phyloP scores from a whole-genome alignment of 1,140 invertebrate genomes.

The Rhyzopertha dominica region DNA sequence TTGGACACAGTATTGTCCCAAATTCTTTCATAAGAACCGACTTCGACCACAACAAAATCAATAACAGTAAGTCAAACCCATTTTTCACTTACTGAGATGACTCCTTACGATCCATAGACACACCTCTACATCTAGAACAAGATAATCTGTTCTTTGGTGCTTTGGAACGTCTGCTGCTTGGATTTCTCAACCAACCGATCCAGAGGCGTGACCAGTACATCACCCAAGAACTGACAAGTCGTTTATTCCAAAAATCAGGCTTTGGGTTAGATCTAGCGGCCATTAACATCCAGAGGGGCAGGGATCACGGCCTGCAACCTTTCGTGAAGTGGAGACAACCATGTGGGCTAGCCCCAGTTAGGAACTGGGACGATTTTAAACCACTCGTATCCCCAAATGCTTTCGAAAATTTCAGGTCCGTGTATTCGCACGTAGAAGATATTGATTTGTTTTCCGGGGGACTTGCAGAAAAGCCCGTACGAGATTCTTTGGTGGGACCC shows the following conservation, averaged over 20 bases:
- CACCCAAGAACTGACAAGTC: constrained; percentile 76
- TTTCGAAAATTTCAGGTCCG: constrained; percentile 56
- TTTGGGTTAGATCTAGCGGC: constrained; percentile 87
- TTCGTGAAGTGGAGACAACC: constrained; percentile 78
- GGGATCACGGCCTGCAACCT: constrained; percentile 84
- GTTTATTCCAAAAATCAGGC: constrained; percentile 72
- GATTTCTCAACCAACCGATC: constrained; percentile 69
- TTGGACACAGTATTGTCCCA: constrained; percentile 91
- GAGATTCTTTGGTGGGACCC: constrained; percentile 84
- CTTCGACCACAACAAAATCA: constrained; percentile 56
- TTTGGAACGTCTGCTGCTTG: constrained; percentile 71
- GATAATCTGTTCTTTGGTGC: constrained; percentile 61
- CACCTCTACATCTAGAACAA: constrained; percentile 71
- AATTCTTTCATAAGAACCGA: constrained; percentile 65
- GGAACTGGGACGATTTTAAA: constrained; percentile 69
- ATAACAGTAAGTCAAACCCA: constrained; percentile 56
- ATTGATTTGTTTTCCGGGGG: constrained; percentile 90
- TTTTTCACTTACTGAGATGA: constrained; percentile 4
- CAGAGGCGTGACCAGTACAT: constrained; percentile 80
- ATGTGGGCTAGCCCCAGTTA: constrained; percentile 68
- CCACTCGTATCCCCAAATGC: constrained; percentile 63
- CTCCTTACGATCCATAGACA: constrained; percentile 52
- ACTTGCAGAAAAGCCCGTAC: constrained; percentile 72
- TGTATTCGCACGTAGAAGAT: constrained; percentile 74
- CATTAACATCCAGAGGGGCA: constrained; percentile 80